Evolutionary conservation across 2,797 vertebrate genomes (phyloP).

Genomic region (Uromys caudimaculatus): DNA sequence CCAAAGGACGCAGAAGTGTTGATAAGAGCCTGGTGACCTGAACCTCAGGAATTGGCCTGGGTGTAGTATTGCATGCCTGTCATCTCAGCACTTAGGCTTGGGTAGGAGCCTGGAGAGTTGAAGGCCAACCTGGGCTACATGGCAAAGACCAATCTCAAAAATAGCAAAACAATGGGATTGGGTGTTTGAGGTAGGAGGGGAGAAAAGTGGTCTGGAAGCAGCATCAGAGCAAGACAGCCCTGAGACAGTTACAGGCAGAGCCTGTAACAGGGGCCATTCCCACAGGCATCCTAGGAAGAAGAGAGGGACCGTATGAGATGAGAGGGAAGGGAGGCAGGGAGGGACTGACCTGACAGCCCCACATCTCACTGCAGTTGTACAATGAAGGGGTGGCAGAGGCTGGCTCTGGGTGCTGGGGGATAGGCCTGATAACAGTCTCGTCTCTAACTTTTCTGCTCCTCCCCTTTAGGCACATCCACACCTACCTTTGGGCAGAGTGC

Average conservation of each 20-base stretch:
- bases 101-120: not conserved
- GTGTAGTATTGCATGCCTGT: not conserved
- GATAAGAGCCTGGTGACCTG: not conserved
- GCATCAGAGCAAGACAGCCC: not conserved
- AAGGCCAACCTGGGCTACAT: not conserved
- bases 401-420: not conserved
- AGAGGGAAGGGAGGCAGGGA: not conserved
- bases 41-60: not conserved
- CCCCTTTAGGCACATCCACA: constrained; percentile 89
- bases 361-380: not conserved
- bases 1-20: not conserved
- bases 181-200: not conserved
- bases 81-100: not conserved
- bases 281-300: not conserved
- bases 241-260: not conserved
- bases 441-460: not conserved
- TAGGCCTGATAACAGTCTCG: not conserved
- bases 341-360: not conserved
- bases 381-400: not conserved
- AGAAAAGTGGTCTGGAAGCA: not conserved
- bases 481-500: constrained; percentile 92
- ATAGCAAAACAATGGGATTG: not conserved
- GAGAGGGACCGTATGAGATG: too few relatives aligned
- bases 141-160: not conserved
- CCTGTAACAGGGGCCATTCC: too few relatives aligned